A percentile compares a stretch with the other conserved stretches of the same genome.
These are phyloP conservation scores for Perodicticus potto DNA, from an alignment of 2,797 vertebrate genomes.

Conservation along the genomic window DNA sequence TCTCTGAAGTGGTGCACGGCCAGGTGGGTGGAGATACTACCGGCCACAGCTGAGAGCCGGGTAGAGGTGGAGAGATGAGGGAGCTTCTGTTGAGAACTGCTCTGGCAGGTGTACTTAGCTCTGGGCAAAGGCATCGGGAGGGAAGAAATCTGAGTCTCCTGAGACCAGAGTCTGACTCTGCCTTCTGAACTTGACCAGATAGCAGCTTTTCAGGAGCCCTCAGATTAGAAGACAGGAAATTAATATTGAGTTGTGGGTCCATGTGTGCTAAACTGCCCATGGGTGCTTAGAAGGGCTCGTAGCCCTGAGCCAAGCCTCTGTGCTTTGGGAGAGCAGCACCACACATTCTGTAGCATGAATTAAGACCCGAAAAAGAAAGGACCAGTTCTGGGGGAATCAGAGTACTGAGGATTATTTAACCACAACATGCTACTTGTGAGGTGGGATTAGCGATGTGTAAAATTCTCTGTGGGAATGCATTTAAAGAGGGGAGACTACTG, in stretches of 20 bases:
- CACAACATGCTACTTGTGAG: neutral
- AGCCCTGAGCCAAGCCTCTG: neutral
- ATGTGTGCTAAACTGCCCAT: conserved; percentile 78
- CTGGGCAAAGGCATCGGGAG: neutral
- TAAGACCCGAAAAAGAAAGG: conserved; percentile 22
- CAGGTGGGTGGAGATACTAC: neutral
- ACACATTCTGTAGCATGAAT: neutral
- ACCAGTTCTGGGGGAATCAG: conserved; percentile 47
- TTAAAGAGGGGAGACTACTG: neutral
- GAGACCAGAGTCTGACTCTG: conserved; percentile 58
- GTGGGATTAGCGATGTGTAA: conserved; percentile 18
- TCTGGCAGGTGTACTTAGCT: neutral
- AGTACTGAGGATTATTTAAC: neutral
- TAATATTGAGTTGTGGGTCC: conserved; percentile 82
- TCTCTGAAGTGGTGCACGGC: conserved; percentile 3
- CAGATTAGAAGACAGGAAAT: conserved; percentile 86
- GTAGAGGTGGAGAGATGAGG: conserved; percentile 18
- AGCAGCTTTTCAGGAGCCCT: conserved; percentile 83
- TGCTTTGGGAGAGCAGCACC: neutral
- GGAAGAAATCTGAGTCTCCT: neutral
- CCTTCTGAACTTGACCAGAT: conserved; percentile 76
- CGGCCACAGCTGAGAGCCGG: neutral
- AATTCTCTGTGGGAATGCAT: conserved; percentile 20
- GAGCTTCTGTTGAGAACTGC: conserved; percentile 36
- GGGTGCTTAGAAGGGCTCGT: conserved; percentile 75